Evolutionary conservation across 1,140 invertebrate genomes (phyloP).

Genomic region (Mercenaria mercenaria): DNA sequence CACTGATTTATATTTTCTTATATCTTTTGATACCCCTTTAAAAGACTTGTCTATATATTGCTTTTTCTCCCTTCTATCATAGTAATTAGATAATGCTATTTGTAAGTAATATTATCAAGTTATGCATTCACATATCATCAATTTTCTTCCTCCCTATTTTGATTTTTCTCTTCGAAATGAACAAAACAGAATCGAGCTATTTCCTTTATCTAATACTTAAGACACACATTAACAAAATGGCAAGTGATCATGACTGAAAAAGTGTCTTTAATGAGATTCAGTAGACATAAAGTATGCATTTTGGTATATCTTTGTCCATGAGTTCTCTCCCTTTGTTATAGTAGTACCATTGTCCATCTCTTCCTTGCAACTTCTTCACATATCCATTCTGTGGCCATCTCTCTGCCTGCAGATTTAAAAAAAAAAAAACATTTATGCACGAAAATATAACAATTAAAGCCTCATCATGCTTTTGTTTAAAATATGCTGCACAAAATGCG

Average conservation of each 20-base stretch:
- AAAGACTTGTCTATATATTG: no score
- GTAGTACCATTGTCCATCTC: slow-evolving; percentile 86
- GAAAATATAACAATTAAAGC: no score
- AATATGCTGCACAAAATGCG: no score
- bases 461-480: no score
- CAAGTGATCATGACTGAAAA: background rate
- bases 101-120: no score
- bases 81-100: no score
- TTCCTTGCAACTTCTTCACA: slow-evolving; percentile 85
- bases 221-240: background rate
- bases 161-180: background rate
- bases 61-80: no score
- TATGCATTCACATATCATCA: no score
- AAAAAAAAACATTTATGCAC: background rate
- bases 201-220: background rate
- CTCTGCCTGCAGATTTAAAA: slow-evolving; percentile 77
- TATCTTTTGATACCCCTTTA: no score
- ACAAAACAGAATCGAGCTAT: background rate
- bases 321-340: slow-evolving; percentile 85
- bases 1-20: no score
- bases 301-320: slow-evolving; percentile 85
- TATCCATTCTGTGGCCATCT: slow-evolving; percentile 86
- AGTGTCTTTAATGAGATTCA: slow-evolving; percentile 59
- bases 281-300: slow-evolving; percentile 85
- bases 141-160: background rate